phyloP scores from a whole-genome alignment of 1,140 invertebrate species.

The Aphelinus certus region DNA sequence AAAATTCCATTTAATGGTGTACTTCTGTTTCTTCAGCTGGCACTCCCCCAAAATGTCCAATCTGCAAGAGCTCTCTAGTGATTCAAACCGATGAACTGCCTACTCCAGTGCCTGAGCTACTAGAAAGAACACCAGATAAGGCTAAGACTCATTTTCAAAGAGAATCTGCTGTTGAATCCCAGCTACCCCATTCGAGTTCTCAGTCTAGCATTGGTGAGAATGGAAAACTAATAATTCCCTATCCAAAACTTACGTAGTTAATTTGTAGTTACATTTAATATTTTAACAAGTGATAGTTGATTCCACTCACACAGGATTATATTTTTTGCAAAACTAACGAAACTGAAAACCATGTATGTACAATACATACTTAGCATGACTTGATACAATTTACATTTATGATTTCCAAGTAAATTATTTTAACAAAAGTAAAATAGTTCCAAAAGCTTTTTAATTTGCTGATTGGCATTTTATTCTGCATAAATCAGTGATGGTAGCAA shows the following conservation, averaged over 20 bases:
- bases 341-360: no score
- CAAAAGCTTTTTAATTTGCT: no score
- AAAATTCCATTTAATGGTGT: slow-evolving; percentile 18
- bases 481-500: no score
- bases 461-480: no score
- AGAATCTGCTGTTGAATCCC: slow-evolving; percentile 23
- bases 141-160: slow-evolving; percentile 32
- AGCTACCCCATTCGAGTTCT: slow-evolving; percentile 57
- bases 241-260: background rate
- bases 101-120: slow-evolving; percentile 42
- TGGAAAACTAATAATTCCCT: slow-evolving; percentile 1
- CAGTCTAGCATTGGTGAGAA: slow-evolving; percentile 61
- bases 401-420: no score
- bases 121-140: slow-evolving; percentile 31
- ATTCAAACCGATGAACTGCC: slow-evolving; percentile 63
- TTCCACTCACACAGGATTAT: background rate
- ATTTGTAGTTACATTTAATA: slow-evolving; percentile 6
- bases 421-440: no score
- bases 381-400: no score
- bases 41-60: slow-evolving; percentile 65
- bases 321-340: no score
- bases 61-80: slow-evolving; percentile 69
- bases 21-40: slow-evolving; percentile 47
- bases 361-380: no score
- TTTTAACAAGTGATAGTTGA: slow-evolving; percentile 8